Percentiles rank a stretch among this genome's conserved stretches.
Evolutionary conservation across 2,888 invertebrate genomes (phyloP).

Genomic region (Stenodema calcarata): DNA sequence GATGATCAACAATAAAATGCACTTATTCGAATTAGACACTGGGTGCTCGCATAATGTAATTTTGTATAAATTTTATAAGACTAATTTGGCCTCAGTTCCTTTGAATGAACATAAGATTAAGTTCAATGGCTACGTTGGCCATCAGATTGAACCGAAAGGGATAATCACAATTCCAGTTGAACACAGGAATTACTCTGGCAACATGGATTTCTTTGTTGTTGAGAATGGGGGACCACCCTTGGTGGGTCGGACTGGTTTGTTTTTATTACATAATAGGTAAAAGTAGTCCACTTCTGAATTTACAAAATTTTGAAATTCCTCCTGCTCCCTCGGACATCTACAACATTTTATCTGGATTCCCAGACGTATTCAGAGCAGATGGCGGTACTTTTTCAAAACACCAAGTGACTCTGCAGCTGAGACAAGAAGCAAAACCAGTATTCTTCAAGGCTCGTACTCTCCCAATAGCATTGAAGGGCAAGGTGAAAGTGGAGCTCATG

Average conservation of each 20-base stretch:
- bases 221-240: slow-evolving; percentile 9
- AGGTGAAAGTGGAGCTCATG: neutral
- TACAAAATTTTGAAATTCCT: neutral
- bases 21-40: neutral
- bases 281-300: neutral
- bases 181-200: neutral
- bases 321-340: neutral
- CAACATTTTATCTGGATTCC: neutral
- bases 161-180: neutral
- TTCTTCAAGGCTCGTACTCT: neutral
- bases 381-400: neutral
- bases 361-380: neutral
- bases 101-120: neutral
- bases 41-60: neutral
- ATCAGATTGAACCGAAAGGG: neutral
- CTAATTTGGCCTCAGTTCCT: neutral
- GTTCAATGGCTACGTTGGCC: neutral
- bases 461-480: neutral
- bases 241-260: neutral
- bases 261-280: neutral
- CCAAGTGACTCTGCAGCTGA: neutral
- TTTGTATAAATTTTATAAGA: neutral
- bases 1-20: neutral
- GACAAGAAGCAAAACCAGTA: neutral
- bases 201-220: neutral